Conservation (phyloP, 2,113 vertebrate species). For the Seriola quinqueradiata region DNA sequence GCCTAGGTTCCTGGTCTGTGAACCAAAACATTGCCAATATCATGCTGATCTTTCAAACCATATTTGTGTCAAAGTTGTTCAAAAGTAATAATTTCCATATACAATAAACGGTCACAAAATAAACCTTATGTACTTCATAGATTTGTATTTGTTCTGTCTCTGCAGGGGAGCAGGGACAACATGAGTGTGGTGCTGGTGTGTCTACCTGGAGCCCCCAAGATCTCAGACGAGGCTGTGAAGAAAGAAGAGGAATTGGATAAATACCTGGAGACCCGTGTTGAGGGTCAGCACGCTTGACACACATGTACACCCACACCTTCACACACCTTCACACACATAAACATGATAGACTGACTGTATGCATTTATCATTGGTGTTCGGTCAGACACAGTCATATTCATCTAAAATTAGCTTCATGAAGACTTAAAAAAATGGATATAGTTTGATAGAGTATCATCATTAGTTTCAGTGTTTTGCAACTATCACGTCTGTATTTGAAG, state of each 20-base stretch:
- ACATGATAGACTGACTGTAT: background rate
- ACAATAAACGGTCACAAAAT: background rate
- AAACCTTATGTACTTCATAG: background rate
- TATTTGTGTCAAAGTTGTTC: too few relatives aligned
- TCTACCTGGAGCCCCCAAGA: constrained; percentile 95
- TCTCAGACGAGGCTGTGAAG: constrained; percentile 95
- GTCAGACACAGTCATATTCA: too few relatives aligned
- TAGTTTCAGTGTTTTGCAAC: background rate
- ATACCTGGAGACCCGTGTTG: constrained; percentile 94
- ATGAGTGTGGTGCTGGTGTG: constrained; percentile 99
- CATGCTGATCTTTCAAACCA: too few relatives aligned
- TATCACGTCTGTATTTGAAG: background rate
- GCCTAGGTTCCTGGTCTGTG: too few relatives aligned
- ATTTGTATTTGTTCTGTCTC: background rate
- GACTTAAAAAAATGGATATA: too few relatives aligned
- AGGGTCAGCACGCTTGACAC: constrained; percentile 87
- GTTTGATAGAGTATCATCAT: background rate
- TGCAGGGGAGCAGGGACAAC: constrained; percentile 98
- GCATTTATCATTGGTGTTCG: background rate
- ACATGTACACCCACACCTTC: background rate
- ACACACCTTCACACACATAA: background rate
- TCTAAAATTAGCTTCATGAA: background rate
- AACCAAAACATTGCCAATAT: too few relatives aligned
- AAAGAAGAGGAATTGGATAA: constrained; percentile 97
- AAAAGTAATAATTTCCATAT: too few relatives aligned